Evolutionary conservation across 2,113 vertebrate species (phyloP).

Genomic region (Boulengeromyrus knoepffleri): DNA sequence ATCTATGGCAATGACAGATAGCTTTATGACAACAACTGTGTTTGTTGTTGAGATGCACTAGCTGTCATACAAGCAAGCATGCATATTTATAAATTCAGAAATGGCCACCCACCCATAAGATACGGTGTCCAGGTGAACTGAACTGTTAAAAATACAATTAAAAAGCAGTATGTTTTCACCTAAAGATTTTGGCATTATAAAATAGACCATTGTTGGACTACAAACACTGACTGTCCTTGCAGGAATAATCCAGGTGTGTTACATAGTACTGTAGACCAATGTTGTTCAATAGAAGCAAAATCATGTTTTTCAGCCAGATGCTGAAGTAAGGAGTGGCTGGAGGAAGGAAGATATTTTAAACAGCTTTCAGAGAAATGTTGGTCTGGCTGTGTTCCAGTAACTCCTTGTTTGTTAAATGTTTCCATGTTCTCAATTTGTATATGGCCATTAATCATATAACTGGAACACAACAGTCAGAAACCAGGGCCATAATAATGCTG

Average conservation of each 20-base stretch:
- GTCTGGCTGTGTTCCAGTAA: not conserved
- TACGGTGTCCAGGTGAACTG: not conserved
- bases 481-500: not conserved
- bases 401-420: not conserved
- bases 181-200: not conserved
- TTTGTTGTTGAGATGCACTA: not conserved
- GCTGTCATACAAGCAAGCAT: not conserved
- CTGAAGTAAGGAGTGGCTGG: not conserved
- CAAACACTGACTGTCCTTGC: not conserved
- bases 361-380: not conserved
- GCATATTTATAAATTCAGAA: not conserved
- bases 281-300: not conserved
- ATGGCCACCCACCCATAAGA: not conserved
- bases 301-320: not conserved
- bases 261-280: not conserved
- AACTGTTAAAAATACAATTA: not conserved
- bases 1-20: not conserved
- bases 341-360: not conserved
- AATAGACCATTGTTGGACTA: not conserved
- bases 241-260: not conserved
- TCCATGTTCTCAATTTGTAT: not conserved
- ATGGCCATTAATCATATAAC: not conserved
- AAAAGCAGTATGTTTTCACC: not conserved
- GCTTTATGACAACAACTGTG: not conserved
- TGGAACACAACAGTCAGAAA: not conserved